Conservation (phyloP, 2,888 invertebrate genomes). For the Agriotes lineatus region DNA sequence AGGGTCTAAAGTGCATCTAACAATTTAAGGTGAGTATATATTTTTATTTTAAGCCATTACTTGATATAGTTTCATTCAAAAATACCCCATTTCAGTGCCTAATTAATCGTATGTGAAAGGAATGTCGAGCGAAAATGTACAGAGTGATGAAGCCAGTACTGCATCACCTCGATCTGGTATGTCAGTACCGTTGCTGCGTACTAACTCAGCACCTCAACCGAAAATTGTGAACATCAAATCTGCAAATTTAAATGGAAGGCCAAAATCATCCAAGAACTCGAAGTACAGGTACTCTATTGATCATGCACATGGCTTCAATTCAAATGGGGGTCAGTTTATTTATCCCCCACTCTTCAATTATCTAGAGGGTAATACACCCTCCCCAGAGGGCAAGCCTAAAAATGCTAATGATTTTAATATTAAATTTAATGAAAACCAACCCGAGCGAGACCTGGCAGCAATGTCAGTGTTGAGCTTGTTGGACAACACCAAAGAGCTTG, state of each 20-base stretch:
- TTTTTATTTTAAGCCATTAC: neutral
- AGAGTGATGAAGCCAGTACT: neutral
- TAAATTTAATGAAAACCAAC: slow-evolving; percentile 38
- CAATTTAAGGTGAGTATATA: neutral
- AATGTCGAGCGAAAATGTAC: slow-evolving; percentile 16
- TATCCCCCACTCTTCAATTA: slow-evolving; percentile 34
- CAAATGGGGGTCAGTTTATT: slow-evolving; percentile 15
- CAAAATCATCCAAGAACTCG: neutral
- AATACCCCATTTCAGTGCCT: too few relatives aligned
- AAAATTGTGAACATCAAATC: slow-evolving; percentile 1
- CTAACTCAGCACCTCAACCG: slow-evolving; percentile 24
- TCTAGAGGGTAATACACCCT: slow-evolving; percentile 24
- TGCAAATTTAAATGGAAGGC: neutral
- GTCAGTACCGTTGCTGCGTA: slow-evolving; percentile 28
- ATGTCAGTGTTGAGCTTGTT: slow-evolving; percentile 73
- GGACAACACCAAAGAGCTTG: slow-evolving; percentile 71
- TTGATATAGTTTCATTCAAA: too few relatives aligned
- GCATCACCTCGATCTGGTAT: neutral
- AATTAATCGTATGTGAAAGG: neutral
- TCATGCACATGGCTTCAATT: slow-evolving; percentile 22
- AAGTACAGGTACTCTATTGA: slow-evolving; percentile 23
- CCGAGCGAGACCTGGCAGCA: slow-evolving; percentile 62
- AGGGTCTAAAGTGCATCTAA: slow-evolving; percentile 10
- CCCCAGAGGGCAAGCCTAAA: neutral
- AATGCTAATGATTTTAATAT: neutral